Percentiles rank a stretch among this genome's conserved stretches.
phyloP scores from a whole-genome alignment of 1,140 invertebrate species.

The Propsilocerus akamusi region DNA sequence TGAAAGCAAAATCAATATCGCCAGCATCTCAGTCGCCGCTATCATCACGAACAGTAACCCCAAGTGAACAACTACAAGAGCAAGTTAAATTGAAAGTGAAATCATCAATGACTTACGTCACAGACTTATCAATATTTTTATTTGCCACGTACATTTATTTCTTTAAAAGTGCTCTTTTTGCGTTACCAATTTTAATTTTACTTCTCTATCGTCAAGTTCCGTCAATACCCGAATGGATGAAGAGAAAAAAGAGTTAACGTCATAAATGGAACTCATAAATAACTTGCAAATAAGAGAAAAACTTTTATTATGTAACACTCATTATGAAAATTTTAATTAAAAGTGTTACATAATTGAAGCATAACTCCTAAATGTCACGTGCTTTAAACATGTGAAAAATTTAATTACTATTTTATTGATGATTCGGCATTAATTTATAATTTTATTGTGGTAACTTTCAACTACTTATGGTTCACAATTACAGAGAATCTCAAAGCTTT shows the following conservation, averaged over 20 bases:
- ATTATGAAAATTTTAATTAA: no score
- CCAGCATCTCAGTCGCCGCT: not conserved
- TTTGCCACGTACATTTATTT: slow-evolving; percentile 46
- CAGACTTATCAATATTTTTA: slow-evolving; percentile 45
- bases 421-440: no score
- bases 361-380: no score
- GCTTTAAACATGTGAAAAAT: no score
- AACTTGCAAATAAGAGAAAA: no score
- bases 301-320: no score
- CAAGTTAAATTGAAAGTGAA: slow-evolving; percentile 43
- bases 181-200: slow-evolving; percentile 52
- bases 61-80: slow-evolving; percentile 26
- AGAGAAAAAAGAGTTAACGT: slow-evolving; percentile 10
- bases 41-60: not conserved
- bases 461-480: no score
- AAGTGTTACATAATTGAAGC: no score
- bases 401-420: no score
- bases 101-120: slow-evolving; percentile 41
- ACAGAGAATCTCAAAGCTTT: no score
- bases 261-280: no score
- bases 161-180: slow-evolving; percentile 54
- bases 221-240: slow-evolving; percentile 25
- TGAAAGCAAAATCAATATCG: not conserved
- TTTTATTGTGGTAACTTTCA: no score
- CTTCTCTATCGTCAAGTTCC: slow-evolving; percentile 53